Percentiles rank a stretch among this genome's conserved stretches.
phyloP scores from a whole-genome alignment of 2,113 vertebrate species.

The Tetraodon nigroviridis region DNA sequence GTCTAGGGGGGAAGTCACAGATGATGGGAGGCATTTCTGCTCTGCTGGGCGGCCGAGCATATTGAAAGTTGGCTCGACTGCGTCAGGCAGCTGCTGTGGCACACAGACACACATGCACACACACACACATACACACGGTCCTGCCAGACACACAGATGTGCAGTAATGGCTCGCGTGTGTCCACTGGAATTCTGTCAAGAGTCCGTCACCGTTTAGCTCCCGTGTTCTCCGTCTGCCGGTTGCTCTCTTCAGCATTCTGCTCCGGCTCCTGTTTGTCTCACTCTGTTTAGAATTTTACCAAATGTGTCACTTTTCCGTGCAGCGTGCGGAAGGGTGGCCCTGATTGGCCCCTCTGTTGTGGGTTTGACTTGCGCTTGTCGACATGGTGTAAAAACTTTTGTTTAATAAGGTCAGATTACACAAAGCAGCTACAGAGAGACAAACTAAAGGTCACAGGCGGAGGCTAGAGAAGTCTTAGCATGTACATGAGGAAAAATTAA shows the following conservation, averaged over 20 bases:
- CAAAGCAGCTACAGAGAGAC: slow-evolving; percentile 57
- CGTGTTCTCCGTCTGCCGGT: slow-evolving; percentile 9
- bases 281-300: slow-evolving; percentile 23
- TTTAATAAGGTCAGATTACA: slow-evolving; percentile 69
- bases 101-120: slow-evolving; percentile 44
- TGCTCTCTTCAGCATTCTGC: slow-evolving; percentile 9
- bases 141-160: slow-evolving; percentile 57
- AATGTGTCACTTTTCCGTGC: slow-evolving; percentile 29
- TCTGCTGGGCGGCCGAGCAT: slow-evolving; percentile 40
- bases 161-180: slow-evolving; percentile 54
- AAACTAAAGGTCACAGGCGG: slow-evolving; percentile 60
- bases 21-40: slow-evolving; percentile 40
- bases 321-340: slow-evolving; percentile 19
- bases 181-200: slow-evolving; percentile 48
- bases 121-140: slow-evolving; percentile 42
- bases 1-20: slow-evolving; percentile 33
- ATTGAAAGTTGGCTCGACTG: slow-evolving; percentile 45
- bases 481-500: slow-evolving; percentile 21
- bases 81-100: slow-evolving; percentile 49
- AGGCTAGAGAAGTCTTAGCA: slow-evolving; percentile 53
- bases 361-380: slow-evolving; percentile 64
- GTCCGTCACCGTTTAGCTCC: slow-evolving; percentile 47
- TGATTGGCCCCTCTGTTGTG: slow-evolving; percentile 69
- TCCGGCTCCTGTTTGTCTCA: slow-evolving; percentile 35
- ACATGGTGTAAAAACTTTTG: slow-evolving; percentile 68